Evolutionary conservation across 1,140 invertebrate species (phyloP).

Genomic region (Meloidogyne hapla): DNA sequence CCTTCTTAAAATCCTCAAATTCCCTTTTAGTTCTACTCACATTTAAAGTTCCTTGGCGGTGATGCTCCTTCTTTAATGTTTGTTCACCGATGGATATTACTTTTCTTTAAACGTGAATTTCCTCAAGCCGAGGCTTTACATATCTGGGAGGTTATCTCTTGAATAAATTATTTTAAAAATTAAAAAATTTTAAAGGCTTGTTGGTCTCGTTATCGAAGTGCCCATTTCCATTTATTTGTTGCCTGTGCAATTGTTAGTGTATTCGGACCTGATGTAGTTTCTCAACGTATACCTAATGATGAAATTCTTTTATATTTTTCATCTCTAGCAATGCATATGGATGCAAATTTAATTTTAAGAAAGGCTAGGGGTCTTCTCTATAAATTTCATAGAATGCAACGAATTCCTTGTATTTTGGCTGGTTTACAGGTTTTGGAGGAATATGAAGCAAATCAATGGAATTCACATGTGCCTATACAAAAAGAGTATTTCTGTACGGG

Average conservation of each 20-base stretch:
- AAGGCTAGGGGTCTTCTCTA: conserved; percentile 86
- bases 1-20: not conserved
- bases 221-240: conserved; percentile 87
- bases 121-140: conserved; percentile 76
- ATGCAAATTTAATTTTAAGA: conserved; percentile 80
- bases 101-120: conserved; percentile 84
- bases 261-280: conserved; percentile 82
- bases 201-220: conserved; percentile 87
- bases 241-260: conserved; percentile 85
- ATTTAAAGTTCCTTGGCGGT: conserved; percentile 69
- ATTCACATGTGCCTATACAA: conserved; percentile 42
- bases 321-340: conserved; percentile 92
- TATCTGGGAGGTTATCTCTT: conserved; percentile 77
- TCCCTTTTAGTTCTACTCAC: conserved; percentile 69
- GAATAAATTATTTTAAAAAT: not conserved
- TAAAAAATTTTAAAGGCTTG: conserved; percentile 71
- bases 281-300: conserved; percentile 82
- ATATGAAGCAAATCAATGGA: conserved; percentile 53
- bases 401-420: conserved; percentile 82
- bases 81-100: conserved; percentile 85
- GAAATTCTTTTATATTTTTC: conserved; percentile 91
- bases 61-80: conserved; percentile 86
- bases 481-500: conserved; percentile 51
- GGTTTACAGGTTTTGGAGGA: conserved; percentile 73
- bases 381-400: conserved; percentile 79